Evolutionary conservation across 2,888 invertebrate genomes (phyloP).

Genomic region (Noctua janthe): DNA sequence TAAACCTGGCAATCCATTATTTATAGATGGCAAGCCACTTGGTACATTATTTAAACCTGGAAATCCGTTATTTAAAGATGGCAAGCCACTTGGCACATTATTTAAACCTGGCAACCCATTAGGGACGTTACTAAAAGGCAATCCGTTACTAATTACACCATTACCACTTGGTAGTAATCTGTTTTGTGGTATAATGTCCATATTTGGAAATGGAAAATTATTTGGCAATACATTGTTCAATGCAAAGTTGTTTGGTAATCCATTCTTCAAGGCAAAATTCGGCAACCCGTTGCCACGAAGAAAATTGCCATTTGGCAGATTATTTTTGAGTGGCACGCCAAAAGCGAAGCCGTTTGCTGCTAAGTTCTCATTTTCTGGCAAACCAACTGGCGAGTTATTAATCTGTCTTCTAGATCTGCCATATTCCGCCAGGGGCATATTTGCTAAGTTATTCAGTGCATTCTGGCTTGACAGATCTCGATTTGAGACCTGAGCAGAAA

Average conservation of each 20-base stretch:
- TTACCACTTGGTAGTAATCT: background rate
- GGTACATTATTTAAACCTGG: background rate
- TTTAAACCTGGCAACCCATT: background rate
- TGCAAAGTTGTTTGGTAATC: background rate
- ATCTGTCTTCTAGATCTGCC: constrained; percentile 50
- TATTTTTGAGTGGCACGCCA: constrained; percentile 12
- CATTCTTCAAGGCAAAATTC: constrained; percentile 30
- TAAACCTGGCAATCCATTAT: background rate
- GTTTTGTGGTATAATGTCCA: background rate
- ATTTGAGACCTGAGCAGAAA: constrained; percentile 61
- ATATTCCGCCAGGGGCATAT: background rate
- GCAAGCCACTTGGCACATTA: background rate
- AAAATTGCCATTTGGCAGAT: constrained; percentile 15
- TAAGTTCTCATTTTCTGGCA: constrained; percentile 19
- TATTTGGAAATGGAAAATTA: constrained; percentile 3
- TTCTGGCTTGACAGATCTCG: constrained; percentile 55
- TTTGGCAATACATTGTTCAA: constrained; percentile 19
- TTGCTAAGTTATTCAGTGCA: constrained; percentile 27
- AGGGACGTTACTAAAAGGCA: background rate
- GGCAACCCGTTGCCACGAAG: constrained; percentile 8
- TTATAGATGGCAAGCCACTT: background rate
- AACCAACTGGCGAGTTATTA: background rate
- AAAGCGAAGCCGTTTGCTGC: constrained; percentile 9
- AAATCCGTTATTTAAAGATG: background rate
- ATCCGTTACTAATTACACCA: background rate